Evolutionary conservation across 1,140 invertebrate species (phyloP).

Genomic region (Vanessa atalanta): DNA sequence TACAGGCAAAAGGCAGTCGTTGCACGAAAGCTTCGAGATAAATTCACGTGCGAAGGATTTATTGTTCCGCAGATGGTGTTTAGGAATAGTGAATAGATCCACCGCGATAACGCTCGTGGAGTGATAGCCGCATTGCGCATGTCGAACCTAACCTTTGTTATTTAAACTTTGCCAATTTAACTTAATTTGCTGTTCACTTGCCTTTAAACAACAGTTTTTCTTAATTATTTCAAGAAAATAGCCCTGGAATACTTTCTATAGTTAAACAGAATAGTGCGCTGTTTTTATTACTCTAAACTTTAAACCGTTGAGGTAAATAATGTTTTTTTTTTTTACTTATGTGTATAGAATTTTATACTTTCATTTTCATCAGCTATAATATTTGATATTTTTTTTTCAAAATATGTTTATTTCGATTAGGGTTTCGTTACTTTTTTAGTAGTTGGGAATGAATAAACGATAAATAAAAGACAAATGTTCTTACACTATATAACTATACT

Average conservation of each 20-base stretch:
- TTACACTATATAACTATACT: slow-evolving; percentile 74
- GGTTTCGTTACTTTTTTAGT: neutral
- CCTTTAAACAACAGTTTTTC: neutral
- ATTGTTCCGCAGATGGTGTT: slow-evolving; percentile 38
- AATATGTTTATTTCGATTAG: neutral
- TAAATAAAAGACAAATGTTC: slow-evolving; percentile 60
- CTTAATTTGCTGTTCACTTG: slow-evolving; percentile 19
- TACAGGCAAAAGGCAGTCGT: slow-evolving; percentile 14
- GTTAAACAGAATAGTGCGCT: too few species aligned
- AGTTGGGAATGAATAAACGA: neutral
- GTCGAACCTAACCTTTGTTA: slow-evolving; percentile 13
- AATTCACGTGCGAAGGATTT: slow-evolving; percentile 35
- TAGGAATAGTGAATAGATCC: slow-evolving; percentile 40
- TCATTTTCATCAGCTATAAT: too few species aligned
- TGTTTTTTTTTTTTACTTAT: too few species aligned
- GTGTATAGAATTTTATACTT: too few species aligned
- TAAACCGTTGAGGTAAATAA: too few species aligned
- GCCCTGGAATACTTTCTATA: neutral
- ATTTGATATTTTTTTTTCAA: neutral
- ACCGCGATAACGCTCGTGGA: slow-evolving; percentile 21
- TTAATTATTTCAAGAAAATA: slow-evolving; percentile 8
- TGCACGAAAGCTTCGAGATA: slow-evolving; percentile 33
- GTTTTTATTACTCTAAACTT: too few species aligned
- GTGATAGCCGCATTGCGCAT: slow-evolving; percentile 29
- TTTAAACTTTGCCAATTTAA: slow-evolving; percentile 19